Percentiles rank a stretch among this genome's conserved stretches.
Evolutionary conservation across 2,888 invertebrate species (phyloP).

Genomic region (Synergus itoensis): DNA sequence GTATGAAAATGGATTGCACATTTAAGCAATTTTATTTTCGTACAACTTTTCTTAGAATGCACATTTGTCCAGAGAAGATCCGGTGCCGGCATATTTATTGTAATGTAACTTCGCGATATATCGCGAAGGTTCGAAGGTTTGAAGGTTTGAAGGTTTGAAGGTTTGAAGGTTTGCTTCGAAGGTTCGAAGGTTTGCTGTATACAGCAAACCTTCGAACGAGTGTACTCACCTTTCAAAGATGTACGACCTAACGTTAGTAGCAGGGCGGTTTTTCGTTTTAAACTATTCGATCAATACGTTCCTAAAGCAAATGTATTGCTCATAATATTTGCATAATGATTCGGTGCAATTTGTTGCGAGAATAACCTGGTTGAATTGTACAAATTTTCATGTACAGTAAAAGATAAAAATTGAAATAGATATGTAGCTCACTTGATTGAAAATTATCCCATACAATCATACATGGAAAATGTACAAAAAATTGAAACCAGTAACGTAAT

Average conservation of each 20-base stretch:
- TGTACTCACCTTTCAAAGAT: constrained; percentile 13
- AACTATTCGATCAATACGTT: constrained; percentile 33
- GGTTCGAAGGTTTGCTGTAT: too few species aligned
- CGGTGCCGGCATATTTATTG: not conserved
- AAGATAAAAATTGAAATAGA: not conserved
- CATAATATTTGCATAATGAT: constrained; percentile 31
- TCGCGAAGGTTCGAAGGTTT: too few species aligned
- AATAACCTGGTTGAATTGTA: not conserved
- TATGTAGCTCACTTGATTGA: not conserved
- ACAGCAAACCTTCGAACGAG: constrained; percentile 21
- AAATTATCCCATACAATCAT: not conserved
- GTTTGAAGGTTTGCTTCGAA: too few species aligned
- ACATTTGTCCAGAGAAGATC: not conserved
- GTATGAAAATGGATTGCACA: not conserved
- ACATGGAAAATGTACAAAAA: not conserved
- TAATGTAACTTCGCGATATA: constrained; percentile 13
- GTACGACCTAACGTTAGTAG: not conserved
- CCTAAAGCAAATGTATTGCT: constrained; percentile 21
- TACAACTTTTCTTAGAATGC: not conserved
- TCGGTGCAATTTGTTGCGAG: not conserved
- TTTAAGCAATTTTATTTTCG: constrained; percentile 4
- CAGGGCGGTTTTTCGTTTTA: constrained; percentile 26
- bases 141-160: too few species aligned
- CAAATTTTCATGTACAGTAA: not conserved
- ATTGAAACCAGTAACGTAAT: not conserved